Conservation (phyloP, 2,888 invertebrate genomes). For the Eurois occulta region DNA sequence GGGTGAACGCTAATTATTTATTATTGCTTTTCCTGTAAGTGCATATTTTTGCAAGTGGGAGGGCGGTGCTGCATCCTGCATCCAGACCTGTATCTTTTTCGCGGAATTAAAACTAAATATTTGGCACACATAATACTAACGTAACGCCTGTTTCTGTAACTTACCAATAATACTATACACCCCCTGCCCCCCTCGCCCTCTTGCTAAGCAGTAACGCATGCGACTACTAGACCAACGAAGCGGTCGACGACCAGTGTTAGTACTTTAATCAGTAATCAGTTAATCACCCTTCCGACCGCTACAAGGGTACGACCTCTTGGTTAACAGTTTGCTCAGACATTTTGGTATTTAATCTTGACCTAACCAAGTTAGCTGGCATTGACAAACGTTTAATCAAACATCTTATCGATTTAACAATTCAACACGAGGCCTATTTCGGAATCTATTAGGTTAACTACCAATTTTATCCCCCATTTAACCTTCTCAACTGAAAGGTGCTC, state of each 20-base stretch:
- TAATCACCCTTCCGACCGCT: not conserved
- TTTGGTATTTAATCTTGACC: slow-evolving; percentile 42
- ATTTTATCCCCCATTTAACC: not conserved
- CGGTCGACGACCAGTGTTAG: not conserved
- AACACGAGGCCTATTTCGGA: slow-evolving; percentile 34
- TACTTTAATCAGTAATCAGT: not conserved
- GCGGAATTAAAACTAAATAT: too few relatives aligned
- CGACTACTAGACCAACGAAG: too few relatives aligned
- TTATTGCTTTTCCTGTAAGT: too few relatives aligned
- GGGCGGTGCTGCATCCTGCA: too few relatives aligned
- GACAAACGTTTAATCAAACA: slow-evolving; percentile 39
- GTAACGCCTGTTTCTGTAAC: too few relatives aligned
- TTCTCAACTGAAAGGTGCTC: not conserved
- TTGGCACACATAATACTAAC: too few relatives aligned
- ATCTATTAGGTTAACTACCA: slow-evolving; percentile 4
- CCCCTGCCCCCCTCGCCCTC: too few relatives aligned
- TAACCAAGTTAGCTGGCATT: slow-evolving; percentile 40
- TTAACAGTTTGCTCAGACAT: slow-evolving; percentile 32
- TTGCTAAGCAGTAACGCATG: not conserved
- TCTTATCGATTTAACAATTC: slow-evolving; percentile 28
- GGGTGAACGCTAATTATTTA: too few relatives aligned
- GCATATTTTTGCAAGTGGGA: too few relatives aligned
- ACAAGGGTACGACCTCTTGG: not conserved
- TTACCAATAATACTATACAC: too few relatives aligned
- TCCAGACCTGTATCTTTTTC: too few relatives aligned